phyloP scores from a whole-genome alignment of 1,140 invertebrate species.

The Charaxes varanes region DNA sequence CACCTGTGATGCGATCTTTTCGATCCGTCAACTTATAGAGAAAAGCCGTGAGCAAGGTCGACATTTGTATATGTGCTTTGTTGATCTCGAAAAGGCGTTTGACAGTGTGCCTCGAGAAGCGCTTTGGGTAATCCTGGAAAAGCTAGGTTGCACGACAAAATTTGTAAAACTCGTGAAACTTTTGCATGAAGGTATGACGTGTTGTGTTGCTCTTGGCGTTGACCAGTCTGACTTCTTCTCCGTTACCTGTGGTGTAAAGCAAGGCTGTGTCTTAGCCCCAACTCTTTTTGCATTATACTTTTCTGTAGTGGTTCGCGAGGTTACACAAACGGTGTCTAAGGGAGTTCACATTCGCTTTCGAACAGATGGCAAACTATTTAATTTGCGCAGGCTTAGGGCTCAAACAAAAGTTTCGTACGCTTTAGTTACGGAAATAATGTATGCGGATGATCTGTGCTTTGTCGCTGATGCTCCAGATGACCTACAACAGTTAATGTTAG shows the following conservation, averaged over 20 bases:
- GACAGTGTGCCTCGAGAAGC: constrained; percentile 14
- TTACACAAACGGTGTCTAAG: too few species aligned
- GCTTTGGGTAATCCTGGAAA: constrained; percentile 16
- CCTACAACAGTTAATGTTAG: too few species aligned
- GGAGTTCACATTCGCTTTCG: too few species aligned
- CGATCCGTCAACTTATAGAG: constrained; percentile 25
- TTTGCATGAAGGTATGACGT: constrained; percentile 20
- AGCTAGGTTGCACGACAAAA: constrained; percentile 17
- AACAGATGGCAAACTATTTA: too few species aligned
- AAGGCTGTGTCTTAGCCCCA: constrained; percentile 13
- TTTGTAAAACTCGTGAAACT: constrained; percentile 13
- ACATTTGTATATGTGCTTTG: constrained; percentile 26
- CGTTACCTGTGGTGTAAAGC: constrained; percentile 13
- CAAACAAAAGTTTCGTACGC: too few species aligned
- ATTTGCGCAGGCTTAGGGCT: too few species aligned
- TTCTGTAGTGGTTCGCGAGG: too few species aligned
- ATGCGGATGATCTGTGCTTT: too few species aligned
- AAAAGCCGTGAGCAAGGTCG: constrained; percentile 25
- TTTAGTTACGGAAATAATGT: too few species aligned
- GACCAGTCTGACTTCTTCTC: constrained; percentile 5
- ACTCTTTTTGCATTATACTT: constrained; percentile 10
- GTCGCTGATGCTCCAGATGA: too few species aligned
- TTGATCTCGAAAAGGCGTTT: constrained; percentile 30
- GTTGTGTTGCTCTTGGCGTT: constrained; percentile 12
- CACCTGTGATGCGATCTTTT: constrained; percentile 26